Conservation (phyloP, 53 echinoderm and acorn worm genomes). For the Antedon mediterranea region DNA sequence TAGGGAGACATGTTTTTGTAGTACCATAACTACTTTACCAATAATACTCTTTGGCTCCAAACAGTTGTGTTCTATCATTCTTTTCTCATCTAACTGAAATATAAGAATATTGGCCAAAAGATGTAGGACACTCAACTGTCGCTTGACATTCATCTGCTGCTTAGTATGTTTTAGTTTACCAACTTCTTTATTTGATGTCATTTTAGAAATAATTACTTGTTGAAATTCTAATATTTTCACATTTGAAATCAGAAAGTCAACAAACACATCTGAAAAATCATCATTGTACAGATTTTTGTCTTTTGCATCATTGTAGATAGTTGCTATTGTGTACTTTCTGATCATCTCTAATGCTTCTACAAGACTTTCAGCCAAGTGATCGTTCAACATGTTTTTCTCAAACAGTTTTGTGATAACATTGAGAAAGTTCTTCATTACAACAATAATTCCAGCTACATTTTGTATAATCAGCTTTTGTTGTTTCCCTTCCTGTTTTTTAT, state of each 20-base stretch:
- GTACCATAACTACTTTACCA: slow-evolving; percentile 13
- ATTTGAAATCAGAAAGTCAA: slow-evolving; percentile 10
- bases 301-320: background rate
- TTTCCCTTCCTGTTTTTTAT: background rate
- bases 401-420: background rate
- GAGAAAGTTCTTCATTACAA: background rate
- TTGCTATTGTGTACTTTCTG: slow-evolving; percentile 34
- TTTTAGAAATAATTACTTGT: background rate
- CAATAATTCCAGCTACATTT: background rate
- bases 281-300: background rate
- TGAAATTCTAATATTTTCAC: slow-evolving; percentile 22
- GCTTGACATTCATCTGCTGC: slow-evolving; percentile 31
- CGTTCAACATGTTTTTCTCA: background rate
- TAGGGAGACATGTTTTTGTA: slow-evolving; percentile 34
- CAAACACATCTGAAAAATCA: slow-evolving; percentile 4
- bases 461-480: background rate
- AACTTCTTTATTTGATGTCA: background rate
- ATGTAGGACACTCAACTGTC: slow-evolving; percentile 39
- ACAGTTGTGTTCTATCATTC: background rate
- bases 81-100: slow-evolving; percentile 22
- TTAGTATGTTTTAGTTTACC: slow-evolving; percentile 13
- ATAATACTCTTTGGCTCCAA: background rate
- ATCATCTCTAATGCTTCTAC: slow-evolving; percentile 51
- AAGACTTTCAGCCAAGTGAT: slow-evolving; percentile 17
- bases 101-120: slow-evolving; percentile 44